A percentile compares a stretch with the other conserved stretches of the same genome.
These are phyloP conservation scores for Hydrolagus colliei DNA, from an alignment of 2,797 vertebrate species.

Conservation along the genomic window DNA sequence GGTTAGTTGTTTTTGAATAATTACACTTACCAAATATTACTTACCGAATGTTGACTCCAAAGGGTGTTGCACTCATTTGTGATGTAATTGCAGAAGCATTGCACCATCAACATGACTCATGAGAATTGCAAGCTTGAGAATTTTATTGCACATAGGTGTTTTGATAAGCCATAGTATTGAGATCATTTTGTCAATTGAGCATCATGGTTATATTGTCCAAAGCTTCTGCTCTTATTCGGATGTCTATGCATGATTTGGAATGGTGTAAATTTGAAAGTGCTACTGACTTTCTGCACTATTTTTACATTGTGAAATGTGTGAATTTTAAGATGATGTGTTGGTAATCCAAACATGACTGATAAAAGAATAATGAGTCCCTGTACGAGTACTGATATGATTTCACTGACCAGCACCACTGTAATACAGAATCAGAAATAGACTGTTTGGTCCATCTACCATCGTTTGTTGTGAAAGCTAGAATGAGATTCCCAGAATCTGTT, in stretches of 20 bases:
- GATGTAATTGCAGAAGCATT: background rate
- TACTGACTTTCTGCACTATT: background rate
- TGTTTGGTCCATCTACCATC: too few relatives aligned
- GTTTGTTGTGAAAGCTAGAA: too few relatives aligned
- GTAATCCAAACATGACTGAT: background rate
- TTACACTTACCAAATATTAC: too few relatives aligned
- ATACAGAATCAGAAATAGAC: too few relatives aligned
- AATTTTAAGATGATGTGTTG: too few relatives aligned
- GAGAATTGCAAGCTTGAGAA: background rate
- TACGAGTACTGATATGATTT: background rate
- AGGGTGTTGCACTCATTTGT: background rate
- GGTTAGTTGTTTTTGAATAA: too few relatives aligned
- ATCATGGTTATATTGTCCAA: background rate
- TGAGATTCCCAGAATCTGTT: too few relatives aligned
- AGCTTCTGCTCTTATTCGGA: background rate
- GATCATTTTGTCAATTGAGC: background rate
- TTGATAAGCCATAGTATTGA: background rate
- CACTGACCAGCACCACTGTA: too few relatives aligned
- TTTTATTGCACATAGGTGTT: too few relatives aligned
- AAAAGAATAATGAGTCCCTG: background rate
- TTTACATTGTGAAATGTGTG: background rate
- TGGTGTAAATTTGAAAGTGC: constrained; percentile 4
- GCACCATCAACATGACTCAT: background rate
- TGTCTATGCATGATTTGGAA: background rate
- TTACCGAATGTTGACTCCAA: background rate